Evolutionary conservation across 2,797 vertebrate species (phyloP).

Genomic region (Sebastes variabilis): DNA sequence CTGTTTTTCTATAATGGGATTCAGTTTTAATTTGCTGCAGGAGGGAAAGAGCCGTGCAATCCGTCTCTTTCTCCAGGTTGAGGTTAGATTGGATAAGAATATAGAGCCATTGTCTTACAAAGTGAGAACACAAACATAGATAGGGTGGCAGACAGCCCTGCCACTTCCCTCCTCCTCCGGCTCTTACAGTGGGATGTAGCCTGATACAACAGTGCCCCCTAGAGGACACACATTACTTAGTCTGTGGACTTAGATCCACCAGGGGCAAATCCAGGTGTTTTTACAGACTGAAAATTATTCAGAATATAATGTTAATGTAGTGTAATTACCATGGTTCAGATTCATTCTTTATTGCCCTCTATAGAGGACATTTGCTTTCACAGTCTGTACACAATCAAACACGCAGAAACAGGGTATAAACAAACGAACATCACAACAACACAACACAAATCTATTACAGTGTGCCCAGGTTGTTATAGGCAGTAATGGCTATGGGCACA

Average conservation of each 20-base stretch:
- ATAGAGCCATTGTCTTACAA: conserved; percentile 70
- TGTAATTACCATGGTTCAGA: conserved; percentile 14
- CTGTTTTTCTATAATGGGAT: conserved; percentile 66
- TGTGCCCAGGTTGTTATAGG: not conserved
- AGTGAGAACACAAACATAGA: conserved; percentile 69
- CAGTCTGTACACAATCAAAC: not conserved
- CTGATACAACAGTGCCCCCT: conserved; percentile 81
- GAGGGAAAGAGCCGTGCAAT: conserved; percentile 40
- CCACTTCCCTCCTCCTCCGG: conserved; percentile 20
- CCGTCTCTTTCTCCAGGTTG: conserved; percentile 54
- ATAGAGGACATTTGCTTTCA: not conserved
- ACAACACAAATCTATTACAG: not conserved
- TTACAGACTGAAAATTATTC: conserved; percentile 7
- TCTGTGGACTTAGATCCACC: not conserved
- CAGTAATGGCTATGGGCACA: not conserved
- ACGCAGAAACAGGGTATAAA: no score
- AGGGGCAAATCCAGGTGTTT: conserved; percentile 43
- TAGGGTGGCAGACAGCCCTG: conserved; percentile 40
- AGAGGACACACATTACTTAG: conserved; percentile 24
- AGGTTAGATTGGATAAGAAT: conserved; percentile 75
- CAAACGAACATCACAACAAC: no score
- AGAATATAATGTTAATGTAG: conserved; percentile 15
- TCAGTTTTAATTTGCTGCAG: conserved; percentile 72
- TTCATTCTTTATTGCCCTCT: not conserved
- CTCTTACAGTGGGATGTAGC: conserved; percentile 5